Evolutionary conservation across 2,113 vertebrate genomes (phyloP).

Genomic region (Vidua chalybeata): DNA sequence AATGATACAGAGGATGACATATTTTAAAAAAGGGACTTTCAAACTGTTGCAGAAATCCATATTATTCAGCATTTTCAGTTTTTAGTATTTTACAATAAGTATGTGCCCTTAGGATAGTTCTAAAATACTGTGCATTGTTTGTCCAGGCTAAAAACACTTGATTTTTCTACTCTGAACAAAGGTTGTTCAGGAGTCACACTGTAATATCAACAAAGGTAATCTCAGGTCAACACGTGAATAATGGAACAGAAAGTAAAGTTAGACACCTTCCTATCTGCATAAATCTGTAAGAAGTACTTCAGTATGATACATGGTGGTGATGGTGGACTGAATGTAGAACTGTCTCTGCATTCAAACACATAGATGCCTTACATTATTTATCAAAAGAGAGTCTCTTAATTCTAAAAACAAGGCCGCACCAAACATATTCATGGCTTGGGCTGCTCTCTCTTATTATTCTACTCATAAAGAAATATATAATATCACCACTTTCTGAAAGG

Average conservation of each 20-base stretch:
- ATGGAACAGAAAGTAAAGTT: conserved; percentile 50
- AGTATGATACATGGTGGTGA: neutral
- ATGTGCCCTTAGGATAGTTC: neutral
- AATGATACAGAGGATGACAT: neutral
- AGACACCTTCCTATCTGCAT: conserved; percentile 18
- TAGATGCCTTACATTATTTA: neutral
- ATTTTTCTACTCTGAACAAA: conserved; percentile 2
- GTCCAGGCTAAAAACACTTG: neutral
- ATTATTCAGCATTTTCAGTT: neutral
- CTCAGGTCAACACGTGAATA: conserved; percentile 46
- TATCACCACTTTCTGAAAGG: conserved; percentile 25
- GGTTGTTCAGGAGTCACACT: neutral
- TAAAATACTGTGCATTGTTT: neutral
- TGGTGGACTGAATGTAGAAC: neutral
- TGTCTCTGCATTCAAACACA: neutral
- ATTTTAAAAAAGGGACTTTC: neutral
- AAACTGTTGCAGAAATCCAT: neutral
- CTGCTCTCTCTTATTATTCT: neutral
- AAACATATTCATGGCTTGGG: neutral
- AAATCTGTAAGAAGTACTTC: conserved; percentile 13
- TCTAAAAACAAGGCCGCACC: neutral
- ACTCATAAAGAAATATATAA: conserved; percentile 21
- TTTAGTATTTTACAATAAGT: neutral
- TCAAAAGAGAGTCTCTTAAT: conserved; percentile 13
- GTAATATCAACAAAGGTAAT: conserved; percentile 1